Evolutionary conservation across 2,797 vertebrate species (phyloP).

Genomic region (Acanthopagrus latus): DNA sequence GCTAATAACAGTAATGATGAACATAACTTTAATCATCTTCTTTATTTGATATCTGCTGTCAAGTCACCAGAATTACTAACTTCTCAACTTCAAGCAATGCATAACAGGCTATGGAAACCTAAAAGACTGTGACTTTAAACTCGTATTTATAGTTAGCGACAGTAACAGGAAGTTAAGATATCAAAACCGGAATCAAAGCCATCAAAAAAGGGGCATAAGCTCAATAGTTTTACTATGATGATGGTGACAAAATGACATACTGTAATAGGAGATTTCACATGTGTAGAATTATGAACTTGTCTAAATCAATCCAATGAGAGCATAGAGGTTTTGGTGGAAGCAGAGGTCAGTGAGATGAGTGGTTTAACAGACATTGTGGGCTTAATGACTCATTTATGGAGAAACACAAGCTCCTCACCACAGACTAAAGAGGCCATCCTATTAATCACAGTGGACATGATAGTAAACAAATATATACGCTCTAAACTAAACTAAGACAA

Average conservation of each 20-base stretch:
- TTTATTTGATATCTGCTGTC: too few relatives aligned
- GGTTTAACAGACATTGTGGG: conserved; percentile 17
- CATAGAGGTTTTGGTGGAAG: neutral
- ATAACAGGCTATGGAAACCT: too few relatives aligned
- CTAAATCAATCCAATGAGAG: conserved; percentile 4
- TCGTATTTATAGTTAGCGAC: too few relatives aligned
- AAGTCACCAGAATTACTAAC: too few relatives aligned
- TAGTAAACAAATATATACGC: conserved; percentile 41
- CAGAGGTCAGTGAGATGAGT: conserved; percentile 21
- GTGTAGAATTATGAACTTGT: neutral
- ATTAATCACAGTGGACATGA: conserved; percentile 45
- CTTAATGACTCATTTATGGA: conserved; percentile 36
- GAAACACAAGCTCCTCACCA: conserved; percentile 22
- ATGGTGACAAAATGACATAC: neutral
- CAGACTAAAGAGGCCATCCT: conserved; percentile 5
- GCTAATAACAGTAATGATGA: too few relatives aligned
- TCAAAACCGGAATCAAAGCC: too few relatives aligned
- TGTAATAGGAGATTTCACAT: neutral
- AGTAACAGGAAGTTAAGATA: too few relatives aligned
- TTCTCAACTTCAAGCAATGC: too few relatives aligned
- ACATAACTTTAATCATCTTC: too few relatives aligned
- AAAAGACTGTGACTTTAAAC: too few relatives aligned
- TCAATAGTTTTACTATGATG: too few relatives aligned
- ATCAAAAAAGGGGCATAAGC: too few relatives aligned
- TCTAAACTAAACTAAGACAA: conserved; percentile 42